Evolutionary conservation across 2,113 vertebrate genomes (phyloP), one percentile per base, ranked within the genome.

Genomic region (Pomatostomus ruficeps): DNA sequence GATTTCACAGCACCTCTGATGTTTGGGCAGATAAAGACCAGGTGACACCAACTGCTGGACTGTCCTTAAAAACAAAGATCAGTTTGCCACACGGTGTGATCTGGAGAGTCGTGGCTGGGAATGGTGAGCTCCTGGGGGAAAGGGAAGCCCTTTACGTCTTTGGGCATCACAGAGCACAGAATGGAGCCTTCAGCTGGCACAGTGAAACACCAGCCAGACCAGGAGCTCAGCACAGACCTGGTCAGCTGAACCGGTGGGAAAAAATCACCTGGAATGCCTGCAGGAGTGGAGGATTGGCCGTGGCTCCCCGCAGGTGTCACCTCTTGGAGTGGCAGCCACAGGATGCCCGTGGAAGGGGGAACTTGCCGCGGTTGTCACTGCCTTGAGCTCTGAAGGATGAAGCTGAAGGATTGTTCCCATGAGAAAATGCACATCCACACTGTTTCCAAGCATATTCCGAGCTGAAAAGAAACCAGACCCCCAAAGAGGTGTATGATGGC

Each of bases 271-370:
- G 36, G 82, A 84, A 74, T 42, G 13, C 6, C 49, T 61, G 15
- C 54, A 83, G 78, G 55, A 58, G 17, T 6, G 71, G 35, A 55
- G 43, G 29, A 21, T 54, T 59, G 52, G 66, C 42, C 36, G 1
- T 15, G 23, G 35, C 38, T 88, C 46, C 42, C 76, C 6, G 3
- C 74, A 85, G 36, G 23, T 59, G 23, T 38, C 12, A 28, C 14
- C 66, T 38, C 51, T 31, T 51, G 36, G 51, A 51, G 36, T 5
- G 3, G 35, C 23, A 67, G 38, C 28, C 40, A 45, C 74, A 14
- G 6, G 43, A 57, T 35, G 20, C 45, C 73, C 3, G 0, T 11
- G 21, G 22, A 25, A 5, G 10, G 3, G 9, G 18, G 5, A 13
- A 18, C 9, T 49, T n/a, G 35, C 22, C 52, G 0, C 4, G 10